Base-by-base conservation (phyloP, 2,888 invertebrate species). In the Parelbella ahira region DNA sequence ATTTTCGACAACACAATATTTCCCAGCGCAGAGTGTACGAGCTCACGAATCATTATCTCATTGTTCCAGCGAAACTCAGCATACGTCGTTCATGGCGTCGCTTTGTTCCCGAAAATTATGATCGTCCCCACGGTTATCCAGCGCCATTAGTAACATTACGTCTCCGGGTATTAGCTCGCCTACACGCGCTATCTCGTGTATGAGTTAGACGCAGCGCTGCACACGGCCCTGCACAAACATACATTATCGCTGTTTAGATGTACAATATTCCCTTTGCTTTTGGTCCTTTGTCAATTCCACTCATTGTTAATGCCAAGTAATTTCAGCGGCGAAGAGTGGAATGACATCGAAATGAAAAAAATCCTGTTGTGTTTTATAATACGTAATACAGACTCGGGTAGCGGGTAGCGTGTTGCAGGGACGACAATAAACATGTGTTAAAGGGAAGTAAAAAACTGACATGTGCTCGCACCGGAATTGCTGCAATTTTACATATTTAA, bases 61-160 rank as follows among this genome's bases (percentile, higher is more conserved):
- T 81, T 81, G 82, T 81, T 76, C 62, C 59, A 56, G 45, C 49
- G 67, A 63, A 68, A 61, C 69, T 72, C 67, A 60, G 64, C 74
- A 68, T 68, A 69, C 71, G 69, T 68, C 69, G 67, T 75, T 72
- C 70, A 65, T 60, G 63, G 57, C 51, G 50, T 56, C 56, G 73
- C 74, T 72, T 83, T 84, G 82, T 81, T 76, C 68, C 45, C 53
- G 55, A 60, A 71, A 80, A 75, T 83, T 81, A 81, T 78, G 81
- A 75, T 76, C 71, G 70, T 69, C 70, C 72, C 69, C 65, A 63
- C 59, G 58, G 71, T 75, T 79, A 78, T 77, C 69, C 72, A 59
- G 51, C 48, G 60, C 68, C 74, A 74, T 82, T 81, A 75, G 71
- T 66, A 68, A 72, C 71, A 72, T 79, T 75, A 76, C 69, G 71